phyloP scores from a whole-genome alignment of 1,140 invertebrate genomes.

The Arion vulgaris region DNA sequence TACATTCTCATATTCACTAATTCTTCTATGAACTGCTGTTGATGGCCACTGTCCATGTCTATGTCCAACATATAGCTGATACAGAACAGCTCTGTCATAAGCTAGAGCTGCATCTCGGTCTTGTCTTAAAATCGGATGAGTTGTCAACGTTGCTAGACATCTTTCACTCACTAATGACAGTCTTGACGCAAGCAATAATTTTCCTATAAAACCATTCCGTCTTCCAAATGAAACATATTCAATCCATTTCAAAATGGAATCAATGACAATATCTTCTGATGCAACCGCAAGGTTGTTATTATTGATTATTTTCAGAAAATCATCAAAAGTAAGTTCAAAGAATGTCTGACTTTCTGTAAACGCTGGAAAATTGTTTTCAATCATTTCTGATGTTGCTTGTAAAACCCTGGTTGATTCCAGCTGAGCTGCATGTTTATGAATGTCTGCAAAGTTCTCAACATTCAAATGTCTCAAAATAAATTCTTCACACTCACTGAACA shows the following conservation, averaged over 20 bases:
- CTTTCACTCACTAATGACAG: background rate
- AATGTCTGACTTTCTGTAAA: background rate
- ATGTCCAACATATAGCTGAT: background rate
- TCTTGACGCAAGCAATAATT: background rate
- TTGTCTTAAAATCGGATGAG: background rate
- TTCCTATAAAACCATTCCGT: background rate
- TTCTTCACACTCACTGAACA: background rate
- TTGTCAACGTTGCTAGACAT: background rate
- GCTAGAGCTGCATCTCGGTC: background rate
- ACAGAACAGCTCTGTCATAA: background rate
- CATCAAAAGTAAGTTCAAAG: background rate
- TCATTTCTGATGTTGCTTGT: background rate
- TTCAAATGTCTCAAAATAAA: constrained; percentile 6
- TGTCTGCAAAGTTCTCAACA: background rate
- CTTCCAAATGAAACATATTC: background rate
- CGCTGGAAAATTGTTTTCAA: background rate
- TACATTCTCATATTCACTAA: background rate
- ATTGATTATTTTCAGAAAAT: background rate
- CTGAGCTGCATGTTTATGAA: background rate
- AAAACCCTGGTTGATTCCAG: background rate
- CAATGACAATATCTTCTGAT: constrained; percentile 3
- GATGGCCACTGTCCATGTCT: background rate
- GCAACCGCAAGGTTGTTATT: background rate
- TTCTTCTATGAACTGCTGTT: background rate
- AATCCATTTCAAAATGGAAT: constrained; percentile 12